Conservation (phyloP, 2,113 vertebrate genomes). For the Oreocharis arfaki region DNA sequence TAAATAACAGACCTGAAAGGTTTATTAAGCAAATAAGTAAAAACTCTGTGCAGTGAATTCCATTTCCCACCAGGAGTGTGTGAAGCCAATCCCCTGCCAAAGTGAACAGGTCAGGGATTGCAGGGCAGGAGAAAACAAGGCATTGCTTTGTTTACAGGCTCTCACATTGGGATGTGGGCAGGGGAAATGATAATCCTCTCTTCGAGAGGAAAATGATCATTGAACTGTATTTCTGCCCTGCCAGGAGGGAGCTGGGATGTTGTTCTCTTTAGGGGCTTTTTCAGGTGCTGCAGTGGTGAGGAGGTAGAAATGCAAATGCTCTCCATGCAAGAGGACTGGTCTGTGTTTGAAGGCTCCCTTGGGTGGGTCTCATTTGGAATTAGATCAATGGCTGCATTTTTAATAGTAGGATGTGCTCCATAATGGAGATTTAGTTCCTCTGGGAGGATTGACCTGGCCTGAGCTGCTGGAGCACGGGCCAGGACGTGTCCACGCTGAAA, state of each 20-base stretch:
- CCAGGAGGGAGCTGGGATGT: not conserved
- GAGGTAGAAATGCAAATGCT: not conserved
- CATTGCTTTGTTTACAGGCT: not conserved
- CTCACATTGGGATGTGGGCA: not conserved
- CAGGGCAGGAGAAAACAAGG: not conserved
- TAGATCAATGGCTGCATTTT: not conserved
- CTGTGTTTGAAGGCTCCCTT: not conserved
- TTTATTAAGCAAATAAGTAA: slow-evolving; percentile 24
- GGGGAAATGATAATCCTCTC: not conserved
- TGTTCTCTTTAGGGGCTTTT: not conserved
- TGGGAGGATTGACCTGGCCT: not conserved
- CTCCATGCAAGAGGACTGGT: not conserved
- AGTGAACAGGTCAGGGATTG: not conserved
- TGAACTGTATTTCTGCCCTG: not conserved
- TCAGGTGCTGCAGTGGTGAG: not conserved
- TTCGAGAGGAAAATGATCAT: not conserved
- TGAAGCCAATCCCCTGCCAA: not conserved
- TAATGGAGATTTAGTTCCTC: not conserved
- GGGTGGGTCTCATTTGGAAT: not conserved
- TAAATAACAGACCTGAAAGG: not conserved
- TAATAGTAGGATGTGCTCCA: not conserved
- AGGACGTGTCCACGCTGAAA: not conserved
- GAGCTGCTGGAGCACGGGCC: not conserved
- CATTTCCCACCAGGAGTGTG: not conserved
- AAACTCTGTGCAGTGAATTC: not conserved